phyloP scores from a whole-genome alignment of 1,140 invertebrate genomes.

The Brachionus manjavacas region DNA sequence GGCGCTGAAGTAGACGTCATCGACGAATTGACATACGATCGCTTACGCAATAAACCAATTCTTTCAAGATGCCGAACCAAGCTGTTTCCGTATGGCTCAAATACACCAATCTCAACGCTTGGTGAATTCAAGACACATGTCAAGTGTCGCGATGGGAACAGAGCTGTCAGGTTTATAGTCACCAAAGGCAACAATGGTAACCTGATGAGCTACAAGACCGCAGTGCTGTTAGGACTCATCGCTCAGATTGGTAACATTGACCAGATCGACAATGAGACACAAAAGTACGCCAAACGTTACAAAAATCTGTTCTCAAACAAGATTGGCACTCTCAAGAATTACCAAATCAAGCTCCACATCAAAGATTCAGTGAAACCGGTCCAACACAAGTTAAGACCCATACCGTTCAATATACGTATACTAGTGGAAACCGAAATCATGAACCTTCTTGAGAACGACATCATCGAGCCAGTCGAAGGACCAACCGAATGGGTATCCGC shows the following conservation, averaged over 20 bases:
- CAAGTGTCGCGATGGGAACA: background rate
- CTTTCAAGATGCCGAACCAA: background rate
- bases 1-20: background rate
- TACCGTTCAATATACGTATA: background rate
- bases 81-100: background rate
- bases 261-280: background rate
- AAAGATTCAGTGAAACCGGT: background rate
- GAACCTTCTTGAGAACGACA: slow-evolving; percentile 42
- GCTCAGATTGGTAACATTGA: background rate
- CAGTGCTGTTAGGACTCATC: background rate
- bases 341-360: background rate
- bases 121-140: background rate
- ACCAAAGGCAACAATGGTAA: background rate
- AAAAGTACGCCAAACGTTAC: background rate
- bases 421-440: background rate
- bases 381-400: background rate
- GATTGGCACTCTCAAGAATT: background rate
- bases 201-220: background rate
- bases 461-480: slow-evolving; percentile 46
- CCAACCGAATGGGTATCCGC: slow-evolving; percentile 49
- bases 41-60: background rate
- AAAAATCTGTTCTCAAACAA: background rate
- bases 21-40: background rate
- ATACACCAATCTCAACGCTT: background rate
- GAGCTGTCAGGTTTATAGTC: background rate